Evolutionary conservation across 2,797 vertebrate genomes (phyloP).

Genomic region (Xiphorhynchus erythropygius): DNA sequence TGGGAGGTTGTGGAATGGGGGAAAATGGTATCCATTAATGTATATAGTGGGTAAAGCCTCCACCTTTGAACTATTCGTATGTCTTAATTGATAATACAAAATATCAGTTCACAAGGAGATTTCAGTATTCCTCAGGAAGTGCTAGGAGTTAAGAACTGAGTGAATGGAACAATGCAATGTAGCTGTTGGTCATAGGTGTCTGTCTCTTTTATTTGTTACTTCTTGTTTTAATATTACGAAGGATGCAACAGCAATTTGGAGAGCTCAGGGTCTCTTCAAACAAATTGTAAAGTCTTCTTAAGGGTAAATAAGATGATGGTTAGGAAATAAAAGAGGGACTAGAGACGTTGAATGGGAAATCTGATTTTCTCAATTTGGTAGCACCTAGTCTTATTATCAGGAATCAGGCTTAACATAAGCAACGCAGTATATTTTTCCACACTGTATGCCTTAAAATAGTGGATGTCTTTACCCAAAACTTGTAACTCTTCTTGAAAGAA

Average conservation of each 20-base stretch:
- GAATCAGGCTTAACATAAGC: not conserved
- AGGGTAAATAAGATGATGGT: not conserved
- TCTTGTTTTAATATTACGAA: not conserved
- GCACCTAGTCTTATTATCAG: not conserved
- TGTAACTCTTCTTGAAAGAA: not conserved
- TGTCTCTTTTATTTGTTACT: not conserved
- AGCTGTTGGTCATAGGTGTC: fast-evolving
- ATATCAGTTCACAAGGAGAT: not conserved
- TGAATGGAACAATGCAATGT: fast-evolving
- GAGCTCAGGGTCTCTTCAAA: not conserved
- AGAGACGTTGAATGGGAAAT: not conserved
- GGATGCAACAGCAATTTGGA: not conserved
- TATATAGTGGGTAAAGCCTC: not conserved
- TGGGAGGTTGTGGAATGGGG: not conserved
- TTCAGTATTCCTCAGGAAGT: not conserved
- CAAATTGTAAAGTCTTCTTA: not conserved
- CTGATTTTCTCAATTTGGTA: not conserved
- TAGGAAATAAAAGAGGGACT: not conserved
- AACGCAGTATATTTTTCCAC: not conserved
- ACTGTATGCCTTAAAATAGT: not conserved
- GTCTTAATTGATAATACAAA: not conserved
- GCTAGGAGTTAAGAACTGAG: not conserved
- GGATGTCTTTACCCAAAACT: not conserved
- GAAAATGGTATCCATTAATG: not conserved
- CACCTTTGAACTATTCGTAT: not conserved